Evolutionary conservation across 2,113 vertebrate genomes (phyloP), one percentile per base, ranked within the genome.

Genomic region (Vulpes ferrilata): DNA sequence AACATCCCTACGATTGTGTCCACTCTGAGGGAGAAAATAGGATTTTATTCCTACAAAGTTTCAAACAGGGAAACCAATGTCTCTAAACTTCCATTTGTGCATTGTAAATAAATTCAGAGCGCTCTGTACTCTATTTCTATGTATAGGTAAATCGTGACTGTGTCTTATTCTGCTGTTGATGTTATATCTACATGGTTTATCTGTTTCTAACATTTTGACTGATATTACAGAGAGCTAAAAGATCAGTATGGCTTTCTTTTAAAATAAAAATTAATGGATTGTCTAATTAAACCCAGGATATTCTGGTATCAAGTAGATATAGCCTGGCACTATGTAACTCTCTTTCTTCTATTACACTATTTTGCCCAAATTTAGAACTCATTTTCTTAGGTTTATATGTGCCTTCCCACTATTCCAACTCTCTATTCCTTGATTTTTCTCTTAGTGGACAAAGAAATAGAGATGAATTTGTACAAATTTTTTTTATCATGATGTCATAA

Each of bases 131-230:
- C 48, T 82, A 51, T 93, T 81, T 97, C 11, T 82, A 35, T 3
- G 10, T 35, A 69, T 0, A 55, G 71, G 65, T 69, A 38, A 86
- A 67, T 43, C 43, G 11, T 80, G 20, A 78, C 11, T 43, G 48
- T 16, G 13, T 88, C n/a, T 96, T 94, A 53, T 13, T 74, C 12
- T 76, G 51, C 16, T 76, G 11, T 53, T 76, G 4, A 85, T 67
- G 25, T 20, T 25, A 67, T 15, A 74, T 43, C 35, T 57, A 35
- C 69, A n/a, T 57, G 30, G 23, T 59, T 94, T 83, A 62, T 11
- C 48, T 30, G 23, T 62, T 95, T 95, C 84, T 32, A 27, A 25
- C 11, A 95, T 74, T 96, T 98, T 94, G n/a, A 93, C 32, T 64
- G 88, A 57, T 80, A 35, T n/a, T 65, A 57, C n/a, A 78, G 22